These are phyloP conservation scores for Aradophagus sp. DNA, from an alignment of 1,140 invertebrate genomes.

Conservation along the genomic window DNA sequence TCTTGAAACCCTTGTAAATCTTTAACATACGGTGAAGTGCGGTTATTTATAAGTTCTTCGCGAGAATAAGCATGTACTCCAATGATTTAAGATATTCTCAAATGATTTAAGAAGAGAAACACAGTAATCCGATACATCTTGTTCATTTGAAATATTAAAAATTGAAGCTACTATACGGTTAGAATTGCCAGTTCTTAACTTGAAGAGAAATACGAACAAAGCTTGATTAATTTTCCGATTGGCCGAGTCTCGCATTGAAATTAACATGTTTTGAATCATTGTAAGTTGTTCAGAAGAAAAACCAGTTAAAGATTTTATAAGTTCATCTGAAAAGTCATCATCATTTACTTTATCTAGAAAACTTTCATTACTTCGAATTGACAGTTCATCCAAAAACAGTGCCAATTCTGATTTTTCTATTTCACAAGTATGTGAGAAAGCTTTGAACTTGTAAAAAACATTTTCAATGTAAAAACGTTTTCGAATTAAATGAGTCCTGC, in stretches of 20 bases:
- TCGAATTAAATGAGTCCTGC: no score
- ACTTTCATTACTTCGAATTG: slow-evolving; percentile 1
- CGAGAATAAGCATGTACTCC: slow-evolving; percentile 9
- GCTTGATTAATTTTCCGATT: slow-evolving; percentile 6
- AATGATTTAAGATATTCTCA: slow-evolving; percentile 5
- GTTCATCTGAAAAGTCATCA: slow-evolving; percentile 12
- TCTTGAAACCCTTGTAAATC: slow-evolving; percentile 2
- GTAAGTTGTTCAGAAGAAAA: slow-evolving; percentile 7
- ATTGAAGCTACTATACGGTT: slow-evolving; percentile 13
- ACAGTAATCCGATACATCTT: slow-evolving; percentile 11
- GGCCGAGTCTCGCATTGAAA: slow-evolving; percentile 5
- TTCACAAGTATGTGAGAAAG: no score
- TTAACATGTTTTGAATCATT: slow-evolving; percentile 5
- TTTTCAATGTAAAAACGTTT: no score
- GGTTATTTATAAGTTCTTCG: slow-evolving; percentile 15
- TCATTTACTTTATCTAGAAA: slow-evolving; percentile 9
- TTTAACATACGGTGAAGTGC: slow-evolving; percentile 14
- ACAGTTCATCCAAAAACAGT: slow-evolving; percentile 1
- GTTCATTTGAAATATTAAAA: slow-evolving; percentile 12
- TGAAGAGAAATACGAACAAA: slow-evolving; percentile 19
- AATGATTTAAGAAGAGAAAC: slow-evolving; percentile 5
- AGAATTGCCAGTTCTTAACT: slow-evolving; percentile 12
- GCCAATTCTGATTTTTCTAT: slow-evolving; percentile 5
- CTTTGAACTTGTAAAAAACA: no score
- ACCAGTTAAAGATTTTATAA: slow-evolving; percentile 2